Evolutionary conservation across 23 tunicate genomes (phyloP).

Genomic region (Aplidium turbinatum): DNA sequence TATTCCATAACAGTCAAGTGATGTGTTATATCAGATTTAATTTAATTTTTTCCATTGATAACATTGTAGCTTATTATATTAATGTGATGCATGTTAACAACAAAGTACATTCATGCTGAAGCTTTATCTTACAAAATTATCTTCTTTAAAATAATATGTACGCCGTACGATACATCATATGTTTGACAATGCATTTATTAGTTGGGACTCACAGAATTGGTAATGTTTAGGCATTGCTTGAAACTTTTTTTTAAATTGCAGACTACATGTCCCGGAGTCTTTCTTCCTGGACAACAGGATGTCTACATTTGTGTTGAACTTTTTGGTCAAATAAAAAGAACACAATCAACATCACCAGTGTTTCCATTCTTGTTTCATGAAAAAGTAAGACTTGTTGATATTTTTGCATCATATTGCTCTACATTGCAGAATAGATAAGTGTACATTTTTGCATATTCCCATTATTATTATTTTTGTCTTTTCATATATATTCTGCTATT

Average conservation of each 20-base stretch:
- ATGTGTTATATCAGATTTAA: no score
- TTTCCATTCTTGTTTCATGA: slow-evolving; percentile 95
- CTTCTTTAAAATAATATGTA: no score
- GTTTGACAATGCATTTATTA: neutral
- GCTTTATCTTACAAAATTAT: no score
- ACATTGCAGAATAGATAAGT: no score
- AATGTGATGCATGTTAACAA: no score
- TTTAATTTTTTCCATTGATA: no score
- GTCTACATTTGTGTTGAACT: slow-evolving; percentile 78
- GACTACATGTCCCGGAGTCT: slow-evolving; percentile 95
- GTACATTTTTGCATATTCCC: no score
- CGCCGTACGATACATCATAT: neutral
- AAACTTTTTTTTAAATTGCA: no score
- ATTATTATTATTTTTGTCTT: neutral
- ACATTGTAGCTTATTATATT: no score
- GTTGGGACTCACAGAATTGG: neutral
- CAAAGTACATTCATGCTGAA: no score
- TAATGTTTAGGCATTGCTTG: neutral
- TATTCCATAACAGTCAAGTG: no score
- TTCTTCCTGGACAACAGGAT: slow-evolving; percentile 76
- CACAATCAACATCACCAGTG: slow-evolving; percentile 71
- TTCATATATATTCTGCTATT: neutral
- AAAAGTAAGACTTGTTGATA: slow-evolving; percentile 75
- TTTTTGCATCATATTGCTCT: no score
- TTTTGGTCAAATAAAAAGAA: slow-evolving; percentile 83